A percentile compares a stretch with the other conserved stretches of the same genome.
These are phyloP conservation scores for Lophius piscatorius DNA, from an alignment of 2,113 vertebrate genomes.

Conservation along the genomic window DNA sequence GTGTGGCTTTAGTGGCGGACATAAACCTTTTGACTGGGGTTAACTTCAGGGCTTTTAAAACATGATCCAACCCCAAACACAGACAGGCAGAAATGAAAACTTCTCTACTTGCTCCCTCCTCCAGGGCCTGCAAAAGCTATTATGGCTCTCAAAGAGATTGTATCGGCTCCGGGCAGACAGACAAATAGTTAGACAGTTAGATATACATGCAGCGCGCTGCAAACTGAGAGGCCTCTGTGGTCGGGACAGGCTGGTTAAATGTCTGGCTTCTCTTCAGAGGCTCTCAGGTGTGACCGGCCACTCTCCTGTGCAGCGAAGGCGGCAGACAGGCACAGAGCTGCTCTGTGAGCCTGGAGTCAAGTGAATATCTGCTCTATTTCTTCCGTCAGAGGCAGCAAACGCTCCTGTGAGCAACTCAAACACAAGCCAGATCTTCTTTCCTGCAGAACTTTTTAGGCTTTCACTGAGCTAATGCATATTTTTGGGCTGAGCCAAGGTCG, in stretches of 20 bases:
- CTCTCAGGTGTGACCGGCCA: slow-evolving; percentile 74
- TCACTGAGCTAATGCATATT: slow-evolving; percentile 72
- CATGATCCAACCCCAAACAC: slow-evolving; percentile 59
- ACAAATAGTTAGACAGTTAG: slow-evolving; percentile 63
- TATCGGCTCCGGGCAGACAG: slow-evolving; percentile 69
- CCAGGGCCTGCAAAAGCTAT: slow-evolving; percentile 72
- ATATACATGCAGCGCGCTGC: slow-evolving; percentile 52
- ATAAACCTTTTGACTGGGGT: slow-evolving; percentile 76
- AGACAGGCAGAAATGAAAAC: slow-evolving; percentile 66
- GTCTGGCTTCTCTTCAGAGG: slow-evolving; percentile 72
- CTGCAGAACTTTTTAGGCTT: slow-evolving; percentile 65
- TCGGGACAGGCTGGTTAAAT: slow-evolving; percentile 58
- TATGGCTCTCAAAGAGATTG: slow-evolving; percentile 64
- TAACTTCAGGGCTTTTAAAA: slow-evolving; percentile 76
- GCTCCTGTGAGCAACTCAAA: slow-evolving; percentile 43
- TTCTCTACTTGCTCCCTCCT: slow-evolving; percentile 59
- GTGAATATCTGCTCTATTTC: slow-evolving; percentile 72
- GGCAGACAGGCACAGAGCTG: slow-evolving; percentile 67
- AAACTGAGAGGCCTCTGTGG: slow-evolving; percentile 59
- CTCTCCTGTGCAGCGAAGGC: slow-evolving; percentile 60
- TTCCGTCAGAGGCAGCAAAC: slow-evolving; percentile 41
- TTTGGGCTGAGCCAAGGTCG: slow-evolving; percentile 68
- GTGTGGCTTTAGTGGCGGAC: slow-evolving; percentile 66
- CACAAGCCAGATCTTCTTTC: slow-evolving; percentile 73
- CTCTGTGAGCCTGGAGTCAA: slow-evolving; percentile 52